Percentiles rank a stretch among this genome's conserved stretches.
These are phyloP conservation scores for Orthosia incerta DNA, from an alignment of 2,888 invertebrate species.

Conservation along the genomic window DNA sequence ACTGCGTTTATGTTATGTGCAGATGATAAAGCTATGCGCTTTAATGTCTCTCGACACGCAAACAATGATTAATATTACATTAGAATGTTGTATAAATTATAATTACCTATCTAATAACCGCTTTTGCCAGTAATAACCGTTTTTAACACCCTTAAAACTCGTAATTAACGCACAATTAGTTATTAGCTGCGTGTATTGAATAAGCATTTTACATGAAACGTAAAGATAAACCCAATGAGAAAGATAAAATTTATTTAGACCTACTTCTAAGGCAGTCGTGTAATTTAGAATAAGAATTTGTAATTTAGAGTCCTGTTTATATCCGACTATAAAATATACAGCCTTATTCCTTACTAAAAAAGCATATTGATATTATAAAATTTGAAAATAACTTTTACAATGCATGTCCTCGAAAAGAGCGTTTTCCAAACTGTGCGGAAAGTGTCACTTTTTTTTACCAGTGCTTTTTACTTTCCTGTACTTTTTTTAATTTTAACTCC, in stretches of 20 bases:
- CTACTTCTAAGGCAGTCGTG: background rate
- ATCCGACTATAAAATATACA: background rate
- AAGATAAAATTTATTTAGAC: background rate
- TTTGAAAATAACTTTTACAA: no score
- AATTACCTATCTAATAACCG: background rate
- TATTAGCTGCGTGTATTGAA: background rate
- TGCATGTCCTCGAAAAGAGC: no score
- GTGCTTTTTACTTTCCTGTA: no score
- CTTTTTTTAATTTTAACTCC: no score
- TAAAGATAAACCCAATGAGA: background rate
- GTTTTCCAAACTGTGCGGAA: no score
- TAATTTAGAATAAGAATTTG: no score
- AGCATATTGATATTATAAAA: no score
- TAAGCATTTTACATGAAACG: background rate
- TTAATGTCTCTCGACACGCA: conserved; percentile 44
- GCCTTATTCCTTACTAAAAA: background rate
- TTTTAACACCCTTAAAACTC: background rate
- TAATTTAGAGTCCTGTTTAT: no score
- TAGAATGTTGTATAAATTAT: conserved; percentile 32
- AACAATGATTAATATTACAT: conserved; percentile 38
- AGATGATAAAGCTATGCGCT: conserved; percentile 33
- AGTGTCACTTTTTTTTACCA: no score
- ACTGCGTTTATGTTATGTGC: conserved; percentile 13
- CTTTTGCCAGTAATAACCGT: conserved; percentile 42
- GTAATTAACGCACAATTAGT: background rate